A percentile compares a stretch with the other conserved stretches of the same genome.
Evolutionary conservation across 2,113 vertebrate species (phyloP).

Genomic region (Ceyx cyanopectus): DNA sequence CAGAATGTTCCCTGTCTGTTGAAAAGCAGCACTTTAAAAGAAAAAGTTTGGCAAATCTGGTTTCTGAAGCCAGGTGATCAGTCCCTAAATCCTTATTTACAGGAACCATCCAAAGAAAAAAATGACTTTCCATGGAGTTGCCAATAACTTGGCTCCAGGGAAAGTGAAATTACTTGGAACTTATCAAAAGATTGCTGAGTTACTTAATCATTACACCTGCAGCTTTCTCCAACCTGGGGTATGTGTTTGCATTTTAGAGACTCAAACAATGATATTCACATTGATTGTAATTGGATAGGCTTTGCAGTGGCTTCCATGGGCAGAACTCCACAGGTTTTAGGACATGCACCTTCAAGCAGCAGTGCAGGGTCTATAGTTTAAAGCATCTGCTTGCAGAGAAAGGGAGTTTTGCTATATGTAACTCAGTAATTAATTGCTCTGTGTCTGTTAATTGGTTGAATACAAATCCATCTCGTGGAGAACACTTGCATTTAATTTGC

Average conservation of each 20-base stretch:
- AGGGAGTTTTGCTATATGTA: not conserved
- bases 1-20: not conserved
- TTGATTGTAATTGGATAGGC: not conserved
- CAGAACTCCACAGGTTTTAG: not conserved
- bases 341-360: not conserved
- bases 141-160: not conserved
- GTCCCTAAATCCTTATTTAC: not conserved
- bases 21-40: not conserved
- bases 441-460: not conserved
- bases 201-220: slow-evolving; percentile 8
- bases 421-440: not conserved
- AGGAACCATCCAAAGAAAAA: not conserved
- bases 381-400: not conserved
- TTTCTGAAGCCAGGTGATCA: not conserved
- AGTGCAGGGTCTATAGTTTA: not conserved
- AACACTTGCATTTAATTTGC: slow-evolving; percentile 41
- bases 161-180: slow-evolving; percentile 37
- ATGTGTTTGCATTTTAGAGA: not conserved
- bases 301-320: not conserved
- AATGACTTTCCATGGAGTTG: not conserved
- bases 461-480: not conserved
- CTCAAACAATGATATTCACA: not conserved
- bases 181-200: not conserved
- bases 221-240: not conserved
- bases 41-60: not conserved